These are phyloP conservation scores for Scophthalmus maximus DNA, from an alignment of 2,113 vertebrate genomes.

Conservation along the genomic window DNA sequence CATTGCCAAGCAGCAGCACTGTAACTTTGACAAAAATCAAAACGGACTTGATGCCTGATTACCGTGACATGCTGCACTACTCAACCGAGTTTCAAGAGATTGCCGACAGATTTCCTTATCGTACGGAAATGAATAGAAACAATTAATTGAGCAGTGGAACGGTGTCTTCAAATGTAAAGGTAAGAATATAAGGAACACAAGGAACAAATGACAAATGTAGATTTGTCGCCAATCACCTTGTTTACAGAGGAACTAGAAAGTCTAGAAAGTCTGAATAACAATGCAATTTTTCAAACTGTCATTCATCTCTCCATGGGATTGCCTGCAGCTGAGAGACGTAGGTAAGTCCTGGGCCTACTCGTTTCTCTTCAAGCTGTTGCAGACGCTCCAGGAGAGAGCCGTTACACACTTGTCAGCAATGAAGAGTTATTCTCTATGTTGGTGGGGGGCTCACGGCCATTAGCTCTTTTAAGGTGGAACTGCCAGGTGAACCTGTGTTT, in stretches of 20 bases:
- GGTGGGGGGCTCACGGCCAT: constrained; percentile 64
- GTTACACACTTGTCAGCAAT: constrained; percentile 61
- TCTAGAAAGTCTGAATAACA: constrained; percentile 64
- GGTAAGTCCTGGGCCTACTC: constrained; percentile 39
- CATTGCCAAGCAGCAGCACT: background rate
- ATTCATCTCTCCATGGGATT: constrained; percentile 64
- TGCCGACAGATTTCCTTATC: background rate
- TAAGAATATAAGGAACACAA: constrained; percentile 33
- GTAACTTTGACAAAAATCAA: background rate
- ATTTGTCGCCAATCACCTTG: constrained; percentile 66
- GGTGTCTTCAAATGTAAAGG: constrained; percentile 26
- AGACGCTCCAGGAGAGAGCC: constrained; percentile 44
- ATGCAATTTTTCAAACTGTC: constrained; percentile 67
- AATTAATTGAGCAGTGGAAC: background rate
- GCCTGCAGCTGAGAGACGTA: constrained; percentile 52
- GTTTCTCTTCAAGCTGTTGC: constrained; percentile 37
- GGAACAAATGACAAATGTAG: constrained; percentile 17
- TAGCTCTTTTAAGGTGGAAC: constrained; percentile 67
- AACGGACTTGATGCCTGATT: background rate
- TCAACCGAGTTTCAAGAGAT: background rate
- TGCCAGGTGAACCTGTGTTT: constrained; percentile 71
- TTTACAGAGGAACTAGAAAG: constrained; percentile 58
- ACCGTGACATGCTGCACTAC: background rate
- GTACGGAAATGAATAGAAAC: background rate
- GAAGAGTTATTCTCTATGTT: constrained; percentile 61